Conservation (phyloP, 2,888 invertebrate species). For the Cryptus viduatorius region DNA sequence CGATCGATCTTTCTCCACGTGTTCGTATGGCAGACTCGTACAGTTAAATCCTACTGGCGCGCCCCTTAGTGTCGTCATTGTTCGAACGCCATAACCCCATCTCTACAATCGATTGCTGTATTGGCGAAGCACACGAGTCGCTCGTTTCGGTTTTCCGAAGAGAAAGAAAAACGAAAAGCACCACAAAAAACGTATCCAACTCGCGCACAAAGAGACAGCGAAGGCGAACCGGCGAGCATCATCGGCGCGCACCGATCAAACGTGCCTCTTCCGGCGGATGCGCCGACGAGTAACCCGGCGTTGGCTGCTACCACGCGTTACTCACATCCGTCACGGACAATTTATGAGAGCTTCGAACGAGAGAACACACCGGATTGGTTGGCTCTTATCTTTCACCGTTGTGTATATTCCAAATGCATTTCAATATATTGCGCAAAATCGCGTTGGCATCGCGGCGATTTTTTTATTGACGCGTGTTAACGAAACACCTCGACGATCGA, state of each 20-base stretch:
- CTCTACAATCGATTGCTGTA: background rate
- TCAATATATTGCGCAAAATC: background rate
- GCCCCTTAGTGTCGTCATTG: conserved; percentile 9
- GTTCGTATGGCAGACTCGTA: conserved; percentile 4
- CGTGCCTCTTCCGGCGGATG: conserved; percentile 66
- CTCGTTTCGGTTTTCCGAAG: conserved; percentile 3
- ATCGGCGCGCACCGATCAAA: conserved; percentile 52
- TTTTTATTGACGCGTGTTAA: too few species aligned
- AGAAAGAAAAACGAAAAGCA: conserved; percentile 3
- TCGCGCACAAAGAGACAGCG: background rate
- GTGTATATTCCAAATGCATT: background rate
- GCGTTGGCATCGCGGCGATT: background rate
- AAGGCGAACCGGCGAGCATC: conserved; percentile 20
- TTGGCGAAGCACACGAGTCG: background rate
- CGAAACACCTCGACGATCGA: too few species aligned
- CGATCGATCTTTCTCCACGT: conserved; percentile 12
- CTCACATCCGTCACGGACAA: conserved; percentile 65
- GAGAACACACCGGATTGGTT: conserved; percentile 6
- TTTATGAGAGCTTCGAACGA: conserved; percentile 55
- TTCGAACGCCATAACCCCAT: background rate
- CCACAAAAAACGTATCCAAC: background rate
- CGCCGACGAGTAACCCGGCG: conserved; percentile 48
- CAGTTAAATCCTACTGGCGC: background rate
- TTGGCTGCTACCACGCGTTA: conserved; percentile 23
- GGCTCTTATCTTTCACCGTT: background rate